Evolutionary conservation across 2,888 invertebrate species (phyloP).

Genomic region (Cephalotes varians): DNA sequence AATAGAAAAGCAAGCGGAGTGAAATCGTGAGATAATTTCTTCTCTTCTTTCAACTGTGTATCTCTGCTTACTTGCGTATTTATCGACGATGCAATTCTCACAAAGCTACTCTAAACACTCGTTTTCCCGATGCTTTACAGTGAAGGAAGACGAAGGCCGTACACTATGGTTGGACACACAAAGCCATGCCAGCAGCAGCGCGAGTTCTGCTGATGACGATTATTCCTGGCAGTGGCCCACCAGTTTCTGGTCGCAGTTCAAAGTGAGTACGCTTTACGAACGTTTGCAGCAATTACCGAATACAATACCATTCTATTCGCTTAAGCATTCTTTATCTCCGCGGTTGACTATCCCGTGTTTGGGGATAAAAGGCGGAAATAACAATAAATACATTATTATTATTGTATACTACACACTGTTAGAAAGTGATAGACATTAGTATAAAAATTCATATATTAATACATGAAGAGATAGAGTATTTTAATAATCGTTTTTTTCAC

Average conservation of each 20-base stretch:
- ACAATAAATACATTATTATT: neutral
- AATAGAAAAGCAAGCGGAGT: neutral
- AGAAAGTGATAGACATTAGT: neutral
- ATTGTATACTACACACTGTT: neutral
- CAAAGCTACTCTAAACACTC: slow-evolving; percentile 34
- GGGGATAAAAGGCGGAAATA: neutral
- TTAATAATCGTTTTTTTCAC: neutral
- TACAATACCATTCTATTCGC: slow-evolving; percentile 28
- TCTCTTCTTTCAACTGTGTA: neutral
- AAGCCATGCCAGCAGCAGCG: slow-evolving; percentile 89
- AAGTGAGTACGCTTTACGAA: slow-evolving; percentile 84
- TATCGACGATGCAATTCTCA: slow-evolving; percentile 30
- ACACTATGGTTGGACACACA: slow-evolving; percentile 90
- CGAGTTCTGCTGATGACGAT: slow-evolving; percentile 89
- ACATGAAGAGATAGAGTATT: neutral
- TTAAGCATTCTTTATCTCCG: neutral
- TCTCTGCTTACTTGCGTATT: neutral
- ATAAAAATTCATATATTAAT: neutral
- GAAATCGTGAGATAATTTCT: neutral
- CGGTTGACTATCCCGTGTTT: neutral
- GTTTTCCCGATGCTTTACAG: slow-evolving; percentile 77
- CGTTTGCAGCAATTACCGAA: slow-evolving; percentile 29
- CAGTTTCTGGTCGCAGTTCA: slow-evolving; percentile 93
- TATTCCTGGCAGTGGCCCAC: slow-evolving; percentile 91
- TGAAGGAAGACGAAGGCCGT: slow-evolving; percentile 89